Evolutionary conservation across 2,888 invertebrate genomes (phyloP), one percentile per base, ranked within the genome.

Genomic region (Chloromyia formosa): DNA sequence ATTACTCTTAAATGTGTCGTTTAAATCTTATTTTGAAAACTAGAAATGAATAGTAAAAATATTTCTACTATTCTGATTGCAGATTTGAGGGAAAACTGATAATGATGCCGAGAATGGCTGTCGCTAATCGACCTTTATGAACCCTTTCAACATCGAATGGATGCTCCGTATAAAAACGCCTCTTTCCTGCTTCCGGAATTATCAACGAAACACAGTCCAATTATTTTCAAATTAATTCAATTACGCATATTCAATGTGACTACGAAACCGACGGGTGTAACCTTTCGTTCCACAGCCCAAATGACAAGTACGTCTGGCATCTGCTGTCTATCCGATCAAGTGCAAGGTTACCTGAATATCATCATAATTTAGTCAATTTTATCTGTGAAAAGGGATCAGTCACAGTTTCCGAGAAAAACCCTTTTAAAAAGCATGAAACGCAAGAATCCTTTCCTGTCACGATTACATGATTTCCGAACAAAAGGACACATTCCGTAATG

Each of bases 371-470:
- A 40, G 23, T 61, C 45, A 73, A 73, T 62, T 58, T 60, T 49
- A 73, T 61, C 61, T 3, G 35, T 12, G 23, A 18, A 49, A 61
- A 45, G 16, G 45, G 22, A 62, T 73, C 60, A 45, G 61, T 60
- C 61, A 49, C 49, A 56, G 7, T 58, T 56, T 18, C 40, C 16
- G 53, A 14, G 23, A 27, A 22, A 54, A 73, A 60, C 73, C 73
- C 73, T 73, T 73, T 73, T 73, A 73, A 73, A 73, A 73, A 73
- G 16, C 73, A 73, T 73, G 73, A 73, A 62, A 73, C 45, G 73
- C 73, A 73, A 61, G 73, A 73, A 73, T 73, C 73, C 73, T 73
- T 73, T 73, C 61, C 61, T 73, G 73, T 73, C 73, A 56, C 71
- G 20, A 71, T 56, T 58, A 71, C 49, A n/a, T 49, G 49, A 56